Percentiles rank a stretch among this genome's conserved stretches.
These are phyloP conservation scores for Drosophila funebris DNA, from an alignment of 1,140 invertebrate genomes.

Conservation along the genomic window DNA sequence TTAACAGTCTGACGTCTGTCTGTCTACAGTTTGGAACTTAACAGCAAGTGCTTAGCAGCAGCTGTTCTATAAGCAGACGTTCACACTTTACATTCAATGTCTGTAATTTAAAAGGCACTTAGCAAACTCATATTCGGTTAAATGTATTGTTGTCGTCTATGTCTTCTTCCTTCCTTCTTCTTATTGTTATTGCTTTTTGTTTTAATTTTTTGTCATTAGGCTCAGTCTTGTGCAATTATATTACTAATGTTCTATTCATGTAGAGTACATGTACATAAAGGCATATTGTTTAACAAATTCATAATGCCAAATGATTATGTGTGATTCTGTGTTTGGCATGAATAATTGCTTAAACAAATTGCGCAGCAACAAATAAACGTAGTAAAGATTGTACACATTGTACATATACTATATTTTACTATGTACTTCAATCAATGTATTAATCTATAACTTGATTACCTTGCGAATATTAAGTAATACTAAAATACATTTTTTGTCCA, in stretches of 20 bases:
- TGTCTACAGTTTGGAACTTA: neutral
- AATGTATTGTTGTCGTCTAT: constrained; percentile 23
- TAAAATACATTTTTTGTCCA: no score
- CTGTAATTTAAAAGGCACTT: constrained; percentile 5
- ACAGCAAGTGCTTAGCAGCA: neutral
- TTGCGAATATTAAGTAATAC: no score
- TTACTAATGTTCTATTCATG: constrained; percentile 76
- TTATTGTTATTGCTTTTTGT: constrained; percentile 25
- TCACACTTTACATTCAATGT: neutral
- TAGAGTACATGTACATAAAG: constrained; percentile 49
- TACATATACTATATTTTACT: neutral
- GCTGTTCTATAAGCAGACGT: no score
- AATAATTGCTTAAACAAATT: constrained; percentile 59
- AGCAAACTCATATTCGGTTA: neutral
- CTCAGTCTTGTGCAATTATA: constrained; percentile 31
- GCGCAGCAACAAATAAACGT: constrained; percentile 39
- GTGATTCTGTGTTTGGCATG: constrained; percentile 62
- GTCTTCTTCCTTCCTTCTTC: constrained; percentile 7
- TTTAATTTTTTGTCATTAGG: constrained; percentile 34
- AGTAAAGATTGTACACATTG: neutral
- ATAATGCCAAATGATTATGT: constrained; percentile 46
- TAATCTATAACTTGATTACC: neutral
- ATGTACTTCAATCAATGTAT: neutral
- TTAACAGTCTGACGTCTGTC: no score
- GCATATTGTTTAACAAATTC: constrained; percentile 46